These are phyloP conservation scores for Propithecus perrieri DNA, from an alignment of 2,797 vertebrate species.

Conservation along the genomic window DNA sequence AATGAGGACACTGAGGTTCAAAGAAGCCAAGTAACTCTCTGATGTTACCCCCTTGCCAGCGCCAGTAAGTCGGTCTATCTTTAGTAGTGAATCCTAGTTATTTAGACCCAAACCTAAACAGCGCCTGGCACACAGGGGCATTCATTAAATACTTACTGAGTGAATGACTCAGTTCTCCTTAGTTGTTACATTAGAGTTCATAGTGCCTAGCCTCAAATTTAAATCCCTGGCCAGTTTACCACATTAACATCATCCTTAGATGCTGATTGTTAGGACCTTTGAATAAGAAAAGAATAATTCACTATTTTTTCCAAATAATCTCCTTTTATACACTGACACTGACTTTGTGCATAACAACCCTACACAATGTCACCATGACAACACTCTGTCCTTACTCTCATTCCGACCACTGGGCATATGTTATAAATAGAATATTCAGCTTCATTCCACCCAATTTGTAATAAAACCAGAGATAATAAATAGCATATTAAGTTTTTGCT, in stretches of 20 bases:
- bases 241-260: not conserved
- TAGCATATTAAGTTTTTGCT: not conserved
- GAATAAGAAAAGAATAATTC: constrained; percentile 23
- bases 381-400: constrained; percentile 56
- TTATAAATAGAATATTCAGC: constrained; percentile 60
- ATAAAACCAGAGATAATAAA: constrained; percentile 27
- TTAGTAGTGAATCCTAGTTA: not conserved
- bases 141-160: not conserved
- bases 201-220: not conserved
- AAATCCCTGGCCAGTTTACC: not conserved
- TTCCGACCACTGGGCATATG: constrained; percentile 19
- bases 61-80: not conserved
- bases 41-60: not conserved
- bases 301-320: constrained; percentile 53
- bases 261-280: not conserved
- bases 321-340: not conserved
- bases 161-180: not conserved
- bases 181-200: not conserved
- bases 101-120: not conserved
- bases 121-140: not conserved
- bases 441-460: not conserved
- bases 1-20: not conserved
- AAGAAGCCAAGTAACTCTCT: constrained; percentile 1
- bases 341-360: constrained; percentile 58
- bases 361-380: constrained; percentile 79